Conservation (phyloP, 2,113 vertebrate genomes). For the Dromaius novaehollandiae region DNA sequence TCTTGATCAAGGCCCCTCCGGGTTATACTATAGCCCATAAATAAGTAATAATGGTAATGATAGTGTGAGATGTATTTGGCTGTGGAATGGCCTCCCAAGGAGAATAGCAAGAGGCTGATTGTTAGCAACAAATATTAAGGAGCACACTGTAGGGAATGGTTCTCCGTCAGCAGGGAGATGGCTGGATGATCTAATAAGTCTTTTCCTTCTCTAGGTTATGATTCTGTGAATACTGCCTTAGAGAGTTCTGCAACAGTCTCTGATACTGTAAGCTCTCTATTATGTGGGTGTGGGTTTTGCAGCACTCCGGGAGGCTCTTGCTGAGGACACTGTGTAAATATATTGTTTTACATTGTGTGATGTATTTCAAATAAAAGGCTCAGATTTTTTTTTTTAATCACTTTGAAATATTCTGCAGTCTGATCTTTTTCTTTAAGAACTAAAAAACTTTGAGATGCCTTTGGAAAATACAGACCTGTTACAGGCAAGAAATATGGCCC, state of each 20-base stretch:
- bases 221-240: conserved; percentile 24
- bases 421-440: conserved; percentile 28
- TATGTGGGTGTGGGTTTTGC: conserved; percentile 52
- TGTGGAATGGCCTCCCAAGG: conserved; percentile 47
- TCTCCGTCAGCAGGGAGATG: conserved; percentile 30
- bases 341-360: conserved; percentile 58
- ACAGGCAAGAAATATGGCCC: background rate
- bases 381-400: conserved; percentile 59
- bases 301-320: conserved; percentile 25
- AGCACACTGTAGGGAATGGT: conserved; percentile 19
- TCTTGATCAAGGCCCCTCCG: conserved; percentile 33
- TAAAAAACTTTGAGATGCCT: conserved; percentile 23
- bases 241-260: conserved; percentile 52
- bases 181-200: conserved; percentile 54
- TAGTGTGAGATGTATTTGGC: conserved; percentile 26
- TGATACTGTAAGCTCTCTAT: conserved; percentile 48
- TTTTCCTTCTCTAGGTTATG: conserved; percentile 56
- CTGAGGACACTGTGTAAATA: conserved; percentile 56
- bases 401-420: conserved; percentile 17
- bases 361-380: conserved; percentile 62
- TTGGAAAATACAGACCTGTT: background rate
- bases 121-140: conserved; percentile 38
- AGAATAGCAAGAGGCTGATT: conserved; percentile 11
- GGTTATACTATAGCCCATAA: background rate
- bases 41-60: conserved; percentile 54